phyloP scores from a whole-genome alignment of 2,113 vertebrate genomes.

The Madoqua kirkii region DNA sequence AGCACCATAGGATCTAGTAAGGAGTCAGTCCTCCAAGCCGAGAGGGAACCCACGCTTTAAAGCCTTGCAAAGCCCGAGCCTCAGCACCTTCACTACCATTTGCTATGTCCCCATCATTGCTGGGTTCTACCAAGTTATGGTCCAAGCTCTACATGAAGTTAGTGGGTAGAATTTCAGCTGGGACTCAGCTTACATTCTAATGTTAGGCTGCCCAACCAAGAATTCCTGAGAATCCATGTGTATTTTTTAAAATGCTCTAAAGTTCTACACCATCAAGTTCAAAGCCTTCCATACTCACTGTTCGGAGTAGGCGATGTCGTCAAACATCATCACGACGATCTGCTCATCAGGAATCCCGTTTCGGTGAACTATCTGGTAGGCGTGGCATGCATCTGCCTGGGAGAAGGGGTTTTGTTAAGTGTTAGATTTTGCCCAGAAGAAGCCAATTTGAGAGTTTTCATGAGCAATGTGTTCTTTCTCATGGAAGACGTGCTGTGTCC shows the following conservation, averaged over 20 bases:
- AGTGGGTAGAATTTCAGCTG: background rate
- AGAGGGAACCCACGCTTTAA: background rate
- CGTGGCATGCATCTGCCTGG: conserved; percentile 95
- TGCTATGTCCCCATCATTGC: background rate
- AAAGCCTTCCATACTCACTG: conserved; percentile 84
- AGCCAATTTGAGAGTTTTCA: background rate
- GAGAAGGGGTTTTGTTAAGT: background rate
- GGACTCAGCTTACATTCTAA: background rate
- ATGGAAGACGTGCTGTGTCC: background rate
- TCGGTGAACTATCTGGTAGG: conserved; percentile 94
- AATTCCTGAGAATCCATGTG: background rate
- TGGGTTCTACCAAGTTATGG: rapidly evolving
- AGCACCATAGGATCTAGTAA: rapidly evolving
- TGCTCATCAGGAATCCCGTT: conserved; percentile 97
- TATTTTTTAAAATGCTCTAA: background rate
- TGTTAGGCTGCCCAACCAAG: rapidly evolving
- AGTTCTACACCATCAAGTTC: background rate
- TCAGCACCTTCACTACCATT: background rate
- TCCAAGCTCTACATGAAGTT: background rate
- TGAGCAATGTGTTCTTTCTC: background rate
- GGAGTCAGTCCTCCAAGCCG: background rate
- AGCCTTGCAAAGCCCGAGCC: background rate
- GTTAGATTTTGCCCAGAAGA: background rate
- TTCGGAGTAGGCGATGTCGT: conserved; percentile 89
- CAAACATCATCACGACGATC: conserved; percentile 99